Base-by-base conservation (phyloP, 2,888 invertebrate species). In the Rhyacophila evoluta region DNA sequence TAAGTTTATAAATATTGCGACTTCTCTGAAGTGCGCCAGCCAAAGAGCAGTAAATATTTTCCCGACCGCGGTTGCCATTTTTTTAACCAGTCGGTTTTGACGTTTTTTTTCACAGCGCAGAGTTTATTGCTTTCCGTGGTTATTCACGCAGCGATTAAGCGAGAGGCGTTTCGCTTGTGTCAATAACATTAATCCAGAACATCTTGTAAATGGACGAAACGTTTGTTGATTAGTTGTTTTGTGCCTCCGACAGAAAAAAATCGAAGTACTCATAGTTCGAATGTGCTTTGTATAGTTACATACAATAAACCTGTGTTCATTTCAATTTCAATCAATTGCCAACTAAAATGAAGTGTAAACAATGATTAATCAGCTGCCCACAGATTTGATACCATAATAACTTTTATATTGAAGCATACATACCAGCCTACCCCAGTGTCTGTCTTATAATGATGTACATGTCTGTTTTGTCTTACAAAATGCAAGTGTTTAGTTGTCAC, bases 1-100 rank as follows among this genome's bases (percentile, higher is more conserved):
- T 88, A 89, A 89, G 89, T 89, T 88, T 89, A 89, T 89, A 89
- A 89, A 89, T 89, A 89, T 89, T 89, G 87, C 87, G 87, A 86
- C 87, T 86, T 87, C 87, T 85, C 85, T 72, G 38, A 88, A 87
- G 87, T 87, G 87, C 87, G 85, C 87, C 73, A 85, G 85, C 86
- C 85, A 86, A 86, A 85, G 86, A 84, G 86, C 86, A 85, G 75
- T 87, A 85, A 86, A 86, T 85, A 87, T 86, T 86, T 87, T 85
- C 71, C 70, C 85, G 85, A 85, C 84, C 85, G 86, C 87, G 89
- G 89, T 89, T 89, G 89, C 89, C 89, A 89, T 89, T 89, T 89
- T 89, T 89, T 73, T 68, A 77, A 38, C 73, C 73, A 72, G 67
- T 86, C 85, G 55, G 55, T 55, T 74, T 74, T 76, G 79, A 78